phyloP scores from a whole-genome alignment of 1,140 invertebrate genomes.

The Drusus annulatus region DNA sequence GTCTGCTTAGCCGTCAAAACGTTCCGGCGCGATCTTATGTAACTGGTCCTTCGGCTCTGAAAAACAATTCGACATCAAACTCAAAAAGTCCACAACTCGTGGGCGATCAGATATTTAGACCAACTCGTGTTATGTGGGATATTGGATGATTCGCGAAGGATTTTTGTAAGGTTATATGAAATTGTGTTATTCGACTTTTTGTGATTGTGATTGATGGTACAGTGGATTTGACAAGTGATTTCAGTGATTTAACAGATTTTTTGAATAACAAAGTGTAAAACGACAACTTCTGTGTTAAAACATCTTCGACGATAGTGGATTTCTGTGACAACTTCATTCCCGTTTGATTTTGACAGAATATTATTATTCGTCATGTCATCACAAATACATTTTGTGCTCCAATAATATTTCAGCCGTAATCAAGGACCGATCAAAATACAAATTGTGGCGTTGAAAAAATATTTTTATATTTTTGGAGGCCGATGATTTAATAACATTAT shows the following conservation, averaged over 20 bases:
- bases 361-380: too few relatives aligned
- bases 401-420: too few relatives aligned
- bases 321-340: too few relatives aligned
- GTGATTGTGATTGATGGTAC: not conserved
- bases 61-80: slow-evolving; percentile 1
- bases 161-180: not conserved
- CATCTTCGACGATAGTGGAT: too few relatives aligned
- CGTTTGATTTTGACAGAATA: too few relatives aligned
- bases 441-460: not conserved
- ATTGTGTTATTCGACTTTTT: not conserved
- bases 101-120: not conserved
- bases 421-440: not conserved
- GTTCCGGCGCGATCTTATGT: slow-evolving; percentile 14
- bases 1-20: slow-evolving; percentile 28
- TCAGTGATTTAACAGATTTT: slow-evolving; percentile 1
- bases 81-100: not conserved
- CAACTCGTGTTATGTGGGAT: not conserved
- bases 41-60: not conserved
- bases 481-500: too few relatives aligned
- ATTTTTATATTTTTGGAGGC: too few relatives aligned
- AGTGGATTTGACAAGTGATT: slow-evolving; percentile 1
- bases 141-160: not conserved
- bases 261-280: too few relatives aligned
- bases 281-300: too few relatives aligned
- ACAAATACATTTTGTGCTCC: too few relatives aligned